phyloP scores from a whole-genome alignment of 1,140 invertebrate species.

The Brevipalpus yothersi region DNA sequence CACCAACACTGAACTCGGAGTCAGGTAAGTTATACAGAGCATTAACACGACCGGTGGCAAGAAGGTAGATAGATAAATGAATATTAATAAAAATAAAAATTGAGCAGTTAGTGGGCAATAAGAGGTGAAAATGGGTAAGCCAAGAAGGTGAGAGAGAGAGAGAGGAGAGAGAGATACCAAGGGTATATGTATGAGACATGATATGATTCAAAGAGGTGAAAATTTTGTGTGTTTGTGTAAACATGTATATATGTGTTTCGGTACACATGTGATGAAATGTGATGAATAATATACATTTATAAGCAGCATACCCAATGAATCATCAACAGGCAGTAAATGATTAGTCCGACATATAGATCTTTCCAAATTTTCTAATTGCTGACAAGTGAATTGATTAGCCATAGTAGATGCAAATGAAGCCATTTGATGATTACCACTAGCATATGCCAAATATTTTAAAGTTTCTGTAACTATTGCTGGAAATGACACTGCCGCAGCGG shows the following conservation, averaged over 20 bases:
- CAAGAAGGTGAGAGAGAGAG: not conserved
- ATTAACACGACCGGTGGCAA: no score
- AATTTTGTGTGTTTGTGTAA: no score
- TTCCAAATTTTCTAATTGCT: conserved; percentile 4
- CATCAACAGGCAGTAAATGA: not conserved
- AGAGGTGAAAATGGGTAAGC: not conserved
- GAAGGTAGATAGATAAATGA: no score
- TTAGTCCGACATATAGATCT: not conserved
- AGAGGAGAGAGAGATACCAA: no score
- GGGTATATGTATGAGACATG: no score
- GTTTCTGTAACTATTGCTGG: conserved; percentile 13
- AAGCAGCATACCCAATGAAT: not conserved
- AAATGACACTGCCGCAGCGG: conserved; percentile 9
- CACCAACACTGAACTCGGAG: no score
- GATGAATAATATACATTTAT: not conserved
- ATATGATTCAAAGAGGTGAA: no score
- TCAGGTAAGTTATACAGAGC: no score
- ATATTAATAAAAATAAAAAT: not conserved
- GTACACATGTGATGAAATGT: not conserved
- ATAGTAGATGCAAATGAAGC: conserved; percentile 12
- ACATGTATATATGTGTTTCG: no score
- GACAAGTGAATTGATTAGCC: conserved; percentile 1
- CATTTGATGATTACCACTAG: conserved; percentile 12
- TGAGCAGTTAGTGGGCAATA: not conserved
- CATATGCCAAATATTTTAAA: conserved; percentile 14